phyloP scores from a whole-genome alignment of 2,888 invertebrate species.

The Ophion ventricosus region DNA sequence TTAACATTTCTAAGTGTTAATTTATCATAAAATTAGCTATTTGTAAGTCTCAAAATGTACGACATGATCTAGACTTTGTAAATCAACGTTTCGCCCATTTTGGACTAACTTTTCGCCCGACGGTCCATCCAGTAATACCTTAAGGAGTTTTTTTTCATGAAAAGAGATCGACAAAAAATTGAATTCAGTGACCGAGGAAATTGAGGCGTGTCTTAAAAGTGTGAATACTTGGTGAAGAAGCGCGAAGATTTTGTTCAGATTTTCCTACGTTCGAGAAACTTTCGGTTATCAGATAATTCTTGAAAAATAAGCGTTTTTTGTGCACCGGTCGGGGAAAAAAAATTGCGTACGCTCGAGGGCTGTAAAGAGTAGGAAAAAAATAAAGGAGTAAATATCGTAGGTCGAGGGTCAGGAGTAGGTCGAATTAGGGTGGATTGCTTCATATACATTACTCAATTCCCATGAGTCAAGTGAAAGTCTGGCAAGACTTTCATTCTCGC shows the following conservation, averaged over 20 bases:
- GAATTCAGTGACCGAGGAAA: background rate
- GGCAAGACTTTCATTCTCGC: slow-evolving; percentile 37
- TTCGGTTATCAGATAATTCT: background rate
- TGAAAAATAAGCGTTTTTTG: background rate
- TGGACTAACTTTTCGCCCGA: too few species aligned
- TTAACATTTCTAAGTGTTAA: too few species aligned
- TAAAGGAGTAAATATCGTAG: background rate
- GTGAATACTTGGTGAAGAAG: too few species aligned
- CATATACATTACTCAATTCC: slow-evolving; percentile 16
- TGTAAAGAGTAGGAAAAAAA: background rate
- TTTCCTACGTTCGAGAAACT: background rate
- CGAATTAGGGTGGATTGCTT: background rate
- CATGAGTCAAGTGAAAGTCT: slow-evolving; percentile 14
- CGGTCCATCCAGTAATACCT: too few species aligned
- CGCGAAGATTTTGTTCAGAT: background rate
- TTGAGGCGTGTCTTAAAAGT: too few species aligned
- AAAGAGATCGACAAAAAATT: too few species aligned
- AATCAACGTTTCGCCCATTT: too few species aligned
- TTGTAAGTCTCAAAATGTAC: too few species aligned
- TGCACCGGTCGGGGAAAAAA: background rate
- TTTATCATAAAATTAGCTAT: too few species aligned
- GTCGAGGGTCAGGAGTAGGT: background rate
- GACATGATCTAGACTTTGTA: too few species aligned
- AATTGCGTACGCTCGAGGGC: background rate
- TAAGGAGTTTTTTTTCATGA: too few species aligned